Conservation (phyloP, 2,113 vertebrate genomes). For the Ploceus nigricollis region DNA sequence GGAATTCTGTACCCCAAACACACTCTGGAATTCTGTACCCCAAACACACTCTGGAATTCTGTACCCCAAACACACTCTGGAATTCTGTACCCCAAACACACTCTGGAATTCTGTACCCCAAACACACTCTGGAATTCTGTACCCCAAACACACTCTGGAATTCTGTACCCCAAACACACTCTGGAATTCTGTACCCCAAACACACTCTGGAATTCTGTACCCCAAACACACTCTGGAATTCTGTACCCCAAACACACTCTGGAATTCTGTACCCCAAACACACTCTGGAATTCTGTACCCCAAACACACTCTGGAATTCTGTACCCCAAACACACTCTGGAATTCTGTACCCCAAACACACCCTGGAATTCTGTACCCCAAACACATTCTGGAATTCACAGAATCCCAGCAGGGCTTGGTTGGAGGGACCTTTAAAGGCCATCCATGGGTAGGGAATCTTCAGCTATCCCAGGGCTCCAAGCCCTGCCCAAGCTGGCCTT, state of each 20-base stretch:
- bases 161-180: not conserved
- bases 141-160: too few relatives aligned
- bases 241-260: not conserved
- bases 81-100: too few relatives aligned
- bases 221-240: too few relatives aligned
- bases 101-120: not conserved
- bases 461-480: not conserved
- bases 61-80: too few relatives aligned
- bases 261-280: not conserved
- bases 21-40: not conserved
- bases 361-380: too few relatives aligned
- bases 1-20: too few relatives aligned
- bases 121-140: not conserved
- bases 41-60: not conserved
- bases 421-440: not conserved
- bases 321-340: rapidly evolving
- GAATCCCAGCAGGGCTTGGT: too few relatives aligned
- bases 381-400: not conserved
- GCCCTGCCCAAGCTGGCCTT: not conserved
- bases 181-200: too few relatives aligned
- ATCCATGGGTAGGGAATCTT: not conserved
- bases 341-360: not conserved
- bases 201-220: too few relatives aligned
- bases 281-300: rapidly evolving
- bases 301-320: not conserved